Evolutionary conservation across 2,888 invertebrate genomes (phyloP), one percentile per base, ranked within the genome.

Genomic region (Drosophila kanekoi): DNA sequence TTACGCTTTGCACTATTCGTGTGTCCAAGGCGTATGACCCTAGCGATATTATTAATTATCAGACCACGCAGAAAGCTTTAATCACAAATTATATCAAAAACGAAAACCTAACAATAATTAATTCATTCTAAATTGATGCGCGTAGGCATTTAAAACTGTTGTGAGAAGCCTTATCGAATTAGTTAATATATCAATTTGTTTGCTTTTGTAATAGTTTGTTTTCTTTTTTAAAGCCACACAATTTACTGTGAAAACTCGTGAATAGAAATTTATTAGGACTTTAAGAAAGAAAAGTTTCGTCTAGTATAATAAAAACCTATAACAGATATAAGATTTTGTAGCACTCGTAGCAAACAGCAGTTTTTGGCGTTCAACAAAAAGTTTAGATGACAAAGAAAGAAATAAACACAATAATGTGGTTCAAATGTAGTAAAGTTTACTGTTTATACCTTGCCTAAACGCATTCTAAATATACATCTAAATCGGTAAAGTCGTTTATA

Each of bases 171-270:
- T 69, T 71, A 81, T 75, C 57, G 38, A 77, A 72, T 75, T 84
- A 81, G 75, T 75, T 80, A 9, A 60, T 62, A 72, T 41, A 43
- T n/a, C 59, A 18, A 56, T 41, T 43, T 53, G 28, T 69, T 77
- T 53, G 33, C 28, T 52, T 62, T 38, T 23, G 20, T 51, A 14
- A 33, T 57, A 8, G 28, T 28, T 8, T 28, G 1, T 40, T 60
- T 40, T 58, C 37, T 33, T 18, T 58, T 40, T 33, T 18, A 43
- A 61, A 84, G 58, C 83, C 88, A 85, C 86, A 81, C 83, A 79
- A 74, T 61, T 53, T 48, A 58, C 86, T 86, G 86, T 86, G 87
- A 86, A 86, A 86, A 88, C 86, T 85, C 81, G 28, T 35, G 54
- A 71, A 60, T 57, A 71, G 54, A 32, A 28, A 56, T 61, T 60